Evolutionary conservation across 1,140 invertebrate species (phyloP).

Genomic region (Neocloeon triangulifer): DNA sequence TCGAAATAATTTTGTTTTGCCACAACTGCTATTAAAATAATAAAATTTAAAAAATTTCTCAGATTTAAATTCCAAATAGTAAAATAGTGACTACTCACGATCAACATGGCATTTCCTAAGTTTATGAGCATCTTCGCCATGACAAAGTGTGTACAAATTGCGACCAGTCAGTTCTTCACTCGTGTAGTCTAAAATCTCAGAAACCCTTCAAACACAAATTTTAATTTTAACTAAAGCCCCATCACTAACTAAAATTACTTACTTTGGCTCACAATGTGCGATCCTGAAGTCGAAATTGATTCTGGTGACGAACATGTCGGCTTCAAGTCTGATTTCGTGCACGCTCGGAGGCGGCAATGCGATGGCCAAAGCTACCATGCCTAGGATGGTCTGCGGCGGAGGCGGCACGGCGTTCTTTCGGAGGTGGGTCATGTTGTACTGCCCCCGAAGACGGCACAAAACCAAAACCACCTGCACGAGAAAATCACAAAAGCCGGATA

Average conservation of each 20-base stretch:
- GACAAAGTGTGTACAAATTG: constrained; percentile 81
- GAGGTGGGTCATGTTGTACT: constrained; percentile 74
- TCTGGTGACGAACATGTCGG: constrained; percentile 91
- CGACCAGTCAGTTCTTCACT: constrained; percentile 83
- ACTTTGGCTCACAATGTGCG: constrained; percentile 92
- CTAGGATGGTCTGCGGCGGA: constrained; percentile 62
- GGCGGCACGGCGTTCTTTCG: constrained; percentile 41
- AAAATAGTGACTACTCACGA: constrained; percentile 41
- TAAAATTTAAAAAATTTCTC: no score
- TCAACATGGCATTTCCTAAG: constrained; percentile 82
- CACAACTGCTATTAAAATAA: no score
- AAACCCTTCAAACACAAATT: constrained; percentile 38
- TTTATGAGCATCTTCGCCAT: constrained; percentile 83
- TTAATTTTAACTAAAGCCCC: constrained; percentile 4
- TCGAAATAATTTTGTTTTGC: no score
- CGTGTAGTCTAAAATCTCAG: constrained; percentile 77
- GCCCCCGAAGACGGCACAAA: constrained; percentile 68
- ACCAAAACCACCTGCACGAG: constrained; percentile 81
- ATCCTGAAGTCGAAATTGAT: constrained; percentile 90
- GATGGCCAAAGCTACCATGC: constrained; percentile 85
- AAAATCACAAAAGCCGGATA: no score
- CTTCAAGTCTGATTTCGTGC: constrained; percentile 86
- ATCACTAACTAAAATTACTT: constrained; percentile 18
- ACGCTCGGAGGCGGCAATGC: constrained; percentile 87
- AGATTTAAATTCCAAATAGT: no score